These are phyloP conservation scores for Spinibarbus caldwelli DNA, from an alignment of 2,797 vertebrate genomes.

Conservation along the genomic window DNA sequence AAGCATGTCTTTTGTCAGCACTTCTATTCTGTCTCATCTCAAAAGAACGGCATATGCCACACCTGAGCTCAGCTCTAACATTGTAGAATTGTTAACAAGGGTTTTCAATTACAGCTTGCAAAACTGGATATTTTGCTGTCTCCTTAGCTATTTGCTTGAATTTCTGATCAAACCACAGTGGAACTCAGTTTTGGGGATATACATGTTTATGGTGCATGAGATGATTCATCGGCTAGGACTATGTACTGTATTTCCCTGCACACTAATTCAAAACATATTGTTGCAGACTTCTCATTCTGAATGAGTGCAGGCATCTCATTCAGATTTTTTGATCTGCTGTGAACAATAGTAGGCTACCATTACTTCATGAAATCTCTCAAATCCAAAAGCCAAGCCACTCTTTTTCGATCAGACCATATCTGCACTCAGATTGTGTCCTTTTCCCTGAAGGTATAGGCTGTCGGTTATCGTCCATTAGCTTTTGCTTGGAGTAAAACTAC, in stretches of 20 bases:
- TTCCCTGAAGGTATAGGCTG: not conserved
- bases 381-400: not conserved
- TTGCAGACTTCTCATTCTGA: not conserved
- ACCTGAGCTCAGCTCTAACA: not conserved
- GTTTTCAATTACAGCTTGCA: not conserved
- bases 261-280: not conserved
- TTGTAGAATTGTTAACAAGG: not conserved
- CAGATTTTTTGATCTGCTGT: not conserved
- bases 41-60: not conserved
- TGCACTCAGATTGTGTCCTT: not conserved
- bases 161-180: not conserved
- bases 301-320: not conserved
- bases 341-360: not conserved
- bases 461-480: no score
- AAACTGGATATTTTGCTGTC: not conserved
- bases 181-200: not conserved
- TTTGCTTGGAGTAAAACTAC: not conserved
- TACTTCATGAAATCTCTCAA: not conserved
- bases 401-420: not conserved
- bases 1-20: not conserved
- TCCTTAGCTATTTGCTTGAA: not conserved
- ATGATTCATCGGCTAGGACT: no score
- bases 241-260: not conserved
- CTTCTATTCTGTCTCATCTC: not conserved
- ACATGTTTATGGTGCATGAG: not conserved